A percentile compares a stretch with the other conserved stretches of the same genome.
Evolutionary conservation across 2,797 vertebrate species (phyloP).

Genomic region (Amphiprion clarkii): DNA sequence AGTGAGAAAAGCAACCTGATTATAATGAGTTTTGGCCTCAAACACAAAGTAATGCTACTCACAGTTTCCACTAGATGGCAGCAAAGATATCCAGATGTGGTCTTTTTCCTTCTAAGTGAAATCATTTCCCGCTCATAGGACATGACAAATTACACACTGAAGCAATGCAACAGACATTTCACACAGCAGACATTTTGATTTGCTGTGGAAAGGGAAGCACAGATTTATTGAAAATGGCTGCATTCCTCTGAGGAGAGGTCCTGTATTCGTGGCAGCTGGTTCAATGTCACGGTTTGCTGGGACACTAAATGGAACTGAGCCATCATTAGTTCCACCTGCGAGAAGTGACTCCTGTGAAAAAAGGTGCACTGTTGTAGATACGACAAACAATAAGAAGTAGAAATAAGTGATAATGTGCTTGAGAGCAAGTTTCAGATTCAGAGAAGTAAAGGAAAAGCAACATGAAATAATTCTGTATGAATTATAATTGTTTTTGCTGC

Average conservation of each 20-base stretch:
- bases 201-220: neutral
- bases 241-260: neutral
- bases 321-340: neutral
- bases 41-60: conserved; percentile 3
- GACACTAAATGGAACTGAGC: neutral
- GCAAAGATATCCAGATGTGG: conserved; percentile 19
- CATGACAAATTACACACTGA: conserved; percentile 8
- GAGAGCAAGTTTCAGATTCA: no score
- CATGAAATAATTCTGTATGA: no score
- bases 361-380: no score
- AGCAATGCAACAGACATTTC: conserved; percentile 4
- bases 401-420: no score
- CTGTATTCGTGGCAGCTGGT: neutral
- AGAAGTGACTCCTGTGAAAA: no score
- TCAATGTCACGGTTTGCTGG: no score
- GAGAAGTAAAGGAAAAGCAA: no score
- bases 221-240: neutral
- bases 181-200: neutral
- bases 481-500: no score
- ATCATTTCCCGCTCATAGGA: conserved; percentile 6
- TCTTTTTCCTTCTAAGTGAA: neutral
- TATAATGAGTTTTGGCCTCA: neutral
- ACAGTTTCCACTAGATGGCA: conserved; percentile 61
- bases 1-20: conserved; percentile 20
- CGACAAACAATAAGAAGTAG: no score